Evolutionary conservation across 2,113 vertebrate genomes (phyloP).

Genomic region (Thunnus thynnus): DNA sequence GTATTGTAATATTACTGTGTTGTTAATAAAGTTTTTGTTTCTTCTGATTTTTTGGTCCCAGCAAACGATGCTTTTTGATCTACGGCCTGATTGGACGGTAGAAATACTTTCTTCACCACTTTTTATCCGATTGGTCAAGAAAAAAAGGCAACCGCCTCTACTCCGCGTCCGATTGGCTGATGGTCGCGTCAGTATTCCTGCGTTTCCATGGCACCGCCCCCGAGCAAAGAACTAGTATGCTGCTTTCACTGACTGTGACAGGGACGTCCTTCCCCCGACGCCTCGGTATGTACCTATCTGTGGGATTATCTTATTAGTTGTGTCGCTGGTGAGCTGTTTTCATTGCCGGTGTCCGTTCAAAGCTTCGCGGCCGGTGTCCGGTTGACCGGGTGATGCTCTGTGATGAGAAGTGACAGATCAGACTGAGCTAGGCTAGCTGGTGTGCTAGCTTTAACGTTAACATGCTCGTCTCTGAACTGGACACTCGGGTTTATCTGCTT

Average conservation of each 20-base stretch:
- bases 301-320: constrained; percentile 56
- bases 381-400: constrained; percentile 29
- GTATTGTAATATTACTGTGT: no score
- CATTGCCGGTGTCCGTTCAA: constrained; percentile 14
- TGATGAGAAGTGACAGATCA: constrained; percentile 57
- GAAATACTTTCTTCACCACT: background rate
- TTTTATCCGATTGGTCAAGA: constrained; percentile 57
- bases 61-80: background rate
- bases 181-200: constrained; percentile 17
- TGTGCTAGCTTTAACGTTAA: constrained; percentile 62
- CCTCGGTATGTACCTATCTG: background rate
- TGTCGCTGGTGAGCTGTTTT: background rate
- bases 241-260: constrained; percentile 54
- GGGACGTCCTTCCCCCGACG: constrained; percentile 76
- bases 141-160: no score
- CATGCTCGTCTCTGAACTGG: constrained; percentile 11
- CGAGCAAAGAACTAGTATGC: constrained; percentile 52
- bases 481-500: background rate
- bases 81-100: constrained; percentile 60
- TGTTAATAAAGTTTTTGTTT: no score
- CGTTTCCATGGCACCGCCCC: constrained; percentile 24
- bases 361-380: background rate
- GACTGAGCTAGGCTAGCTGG: constrained; percentile 58
- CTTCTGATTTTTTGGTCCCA: background rate
- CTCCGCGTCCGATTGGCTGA: constrained; percentile 56